A percentile compares a stretch with the other conserved stretches of the same genome.
Evolutionary conservation across 2,113 vertebrate genomes (phyloP).

Genomic region (Ceyx cyanopectus): DNA sequence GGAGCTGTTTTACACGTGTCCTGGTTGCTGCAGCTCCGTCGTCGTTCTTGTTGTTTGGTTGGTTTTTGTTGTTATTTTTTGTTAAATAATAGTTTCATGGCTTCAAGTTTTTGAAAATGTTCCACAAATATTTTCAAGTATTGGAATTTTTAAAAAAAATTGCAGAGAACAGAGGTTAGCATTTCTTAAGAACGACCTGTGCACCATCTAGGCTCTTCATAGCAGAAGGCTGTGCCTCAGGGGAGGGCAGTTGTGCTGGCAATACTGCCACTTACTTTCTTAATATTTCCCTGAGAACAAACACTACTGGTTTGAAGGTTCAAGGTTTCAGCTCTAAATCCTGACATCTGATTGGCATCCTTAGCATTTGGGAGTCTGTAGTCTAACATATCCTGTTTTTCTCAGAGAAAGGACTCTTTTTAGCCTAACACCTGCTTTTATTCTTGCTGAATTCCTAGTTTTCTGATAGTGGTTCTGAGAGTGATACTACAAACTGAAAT

Average conservation of each 20-base stretch:
- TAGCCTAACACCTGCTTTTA: conserved; percentile 10
- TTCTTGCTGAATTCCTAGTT: not conserved
- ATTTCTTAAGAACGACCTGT: not conserved
- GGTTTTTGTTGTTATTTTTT: not conserved
- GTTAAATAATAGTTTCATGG: not conserved
- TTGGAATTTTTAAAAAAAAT: no score
- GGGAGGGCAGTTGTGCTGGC: not conserved
- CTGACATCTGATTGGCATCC: not conserved
- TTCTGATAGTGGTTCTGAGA: not conserved
- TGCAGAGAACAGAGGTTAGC: not conserved
- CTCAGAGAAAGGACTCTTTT: not conserved
- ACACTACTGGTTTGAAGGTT: not conserved
- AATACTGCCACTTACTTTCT: not conserved
- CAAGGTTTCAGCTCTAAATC: not conserved
- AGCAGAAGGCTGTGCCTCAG: not conserved
- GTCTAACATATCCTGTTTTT: not conserved
- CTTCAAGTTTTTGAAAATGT: no score
- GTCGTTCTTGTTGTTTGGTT: not conserved
- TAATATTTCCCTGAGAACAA: not conserved
- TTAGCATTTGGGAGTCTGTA: not conserved
- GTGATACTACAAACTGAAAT: conserved; percentile 12
- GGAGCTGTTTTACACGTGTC: not conserved
- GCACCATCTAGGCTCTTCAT: not conserved
- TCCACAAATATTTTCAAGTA: no score
- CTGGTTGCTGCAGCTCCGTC: not conserved